Conservation (phyloP, 2,113 vertebrate species). For the Coracopsis vasa region DNA sequence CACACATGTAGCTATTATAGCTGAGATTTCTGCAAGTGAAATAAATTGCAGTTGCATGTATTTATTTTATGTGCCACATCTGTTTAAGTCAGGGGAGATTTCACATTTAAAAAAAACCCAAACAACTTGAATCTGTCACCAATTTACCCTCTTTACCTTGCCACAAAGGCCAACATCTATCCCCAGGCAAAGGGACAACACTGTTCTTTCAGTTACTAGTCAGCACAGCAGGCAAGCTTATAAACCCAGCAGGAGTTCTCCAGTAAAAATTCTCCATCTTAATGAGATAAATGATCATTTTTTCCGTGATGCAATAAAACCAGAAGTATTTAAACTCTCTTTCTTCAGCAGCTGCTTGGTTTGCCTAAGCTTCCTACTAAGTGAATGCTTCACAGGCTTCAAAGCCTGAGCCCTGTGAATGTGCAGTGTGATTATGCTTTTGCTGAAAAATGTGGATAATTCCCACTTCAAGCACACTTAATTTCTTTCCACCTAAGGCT, state of each 20-base stretch:
- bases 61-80: background rate
- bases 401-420: constrained; percentile 8
- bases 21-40: background rate
- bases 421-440: background rate
- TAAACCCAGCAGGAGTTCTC: background rate
- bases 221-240: background rate
- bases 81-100: constrained; percentile 5
- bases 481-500: constrained; percentile 57
- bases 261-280: constrained; percentile 39
- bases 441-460: constrained; percentile 46
- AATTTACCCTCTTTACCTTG: constrained; percentile 35
- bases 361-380: constrained; percentile 14
- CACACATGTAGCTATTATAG: background rate
- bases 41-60: background rate
- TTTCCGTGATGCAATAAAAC: constrained; percentile 39
- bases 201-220: background rate
- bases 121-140: background rate
- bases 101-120: background rate
- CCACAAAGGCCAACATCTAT: background rate
- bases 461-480: constrained; percentile 53
- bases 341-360: background rate
- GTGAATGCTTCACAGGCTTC: constrained; percentile 11
- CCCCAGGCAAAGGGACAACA: background rate
- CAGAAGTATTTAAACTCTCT: constrained; percentile 26
- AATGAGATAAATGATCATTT: constrained; percentile 49